Evolutionary conservation across 2,888 invertebrate genomes (phyloP), one percentile per base, ranked within the genome.

Genomic region (Campopleginae sp.): DNA sequence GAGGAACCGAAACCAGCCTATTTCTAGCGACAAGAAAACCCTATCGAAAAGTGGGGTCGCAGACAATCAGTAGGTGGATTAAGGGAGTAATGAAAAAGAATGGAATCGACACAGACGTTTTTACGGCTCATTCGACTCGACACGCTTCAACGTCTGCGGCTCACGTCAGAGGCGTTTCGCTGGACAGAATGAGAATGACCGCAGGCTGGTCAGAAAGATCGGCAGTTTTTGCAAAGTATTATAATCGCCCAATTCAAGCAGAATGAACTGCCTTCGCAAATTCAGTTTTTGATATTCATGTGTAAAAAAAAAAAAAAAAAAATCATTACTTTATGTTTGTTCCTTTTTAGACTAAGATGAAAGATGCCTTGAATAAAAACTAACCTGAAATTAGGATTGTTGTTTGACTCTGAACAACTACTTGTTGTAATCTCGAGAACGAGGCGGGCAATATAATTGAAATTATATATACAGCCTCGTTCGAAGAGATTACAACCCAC

Each of bases 371-470:
- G 23, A 44, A 66, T 66, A 66, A 23, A 66, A 23, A 66, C n/a
- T n/a, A n/a, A n/a, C 12, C 19, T 1, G 51, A 72, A 38, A 42
- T 23, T 42, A n/a, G 38, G 72, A 72, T 58, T 72, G 71, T 51
- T 51, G 58, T 72, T 72, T 72, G 58, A n/a, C 70, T 79, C 79
- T 78, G 44, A 79, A 70, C 79, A 70, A 70, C 79, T 79, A 58
- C 61, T 58, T 27, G 14, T 79, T 31, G 14, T 33, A 19, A 51
- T 38, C 38, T 38, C 38, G 38, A 38, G 10, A 38, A 38, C 38
- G 38, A 38, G 38, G 38, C 38, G 10, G 38, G 38, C 7, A 38
- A 38, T 38, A 38, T 38, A 38, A 38, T 38, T 38, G 10, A 7
- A 38, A 38, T 38, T 38, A 38, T 38, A 38, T 38, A 7, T 6